phyloP scores from a whole-genome alignment of 2,113 vertebrate genomes.

The Oenanthe oenanthe region DNA sequence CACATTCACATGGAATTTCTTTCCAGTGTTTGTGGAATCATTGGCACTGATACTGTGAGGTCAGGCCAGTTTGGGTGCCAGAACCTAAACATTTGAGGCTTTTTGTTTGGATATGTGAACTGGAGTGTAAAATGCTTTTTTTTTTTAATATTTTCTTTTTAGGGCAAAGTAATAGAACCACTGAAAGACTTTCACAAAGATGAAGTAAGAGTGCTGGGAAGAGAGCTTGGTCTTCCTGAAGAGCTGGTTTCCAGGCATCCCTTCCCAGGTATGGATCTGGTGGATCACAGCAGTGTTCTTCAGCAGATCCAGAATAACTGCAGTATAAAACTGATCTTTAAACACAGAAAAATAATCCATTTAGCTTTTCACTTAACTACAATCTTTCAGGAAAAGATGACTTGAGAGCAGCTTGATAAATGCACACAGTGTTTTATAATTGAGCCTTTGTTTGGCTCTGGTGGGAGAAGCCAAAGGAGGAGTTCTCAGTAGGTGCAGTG shows the following conservation, averaged over 20 bases:
- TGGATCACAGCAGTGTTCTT: not conserved
- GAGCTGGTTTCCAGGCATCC: constrained; percentile 95
- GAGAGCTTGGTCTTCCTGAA: constrained; percentile 95
- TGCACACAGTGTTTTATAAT: accelerated
- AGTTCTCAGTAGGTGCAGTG: not conserved
- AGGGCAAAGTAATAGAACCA: constrained; percentile 98
- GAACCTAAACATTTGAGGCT: not conserved
- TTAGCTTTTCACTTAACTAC: not conserved
- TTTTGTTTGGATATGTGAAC: not conserved
- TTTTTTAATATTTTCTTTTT: not conserved
- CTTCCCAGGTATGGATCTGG: constrained; percentile 84
- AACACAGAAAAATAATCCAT: not conserved
- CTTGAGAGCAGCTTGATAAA: not conserved
- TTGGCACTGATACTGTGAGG: not conserved
- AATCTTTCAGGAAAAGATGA: not conserved
- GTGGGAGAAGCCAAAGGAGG: not conserved
- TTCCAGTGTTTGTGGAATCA: not conserved
- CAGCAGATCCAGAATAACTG: not conserved
- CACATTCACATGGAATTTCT: not conserved
- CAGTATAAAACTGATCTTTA: not conserved
- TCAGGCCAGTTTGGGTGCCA: not conserved
- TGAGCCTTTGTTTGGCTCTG: not conserved
- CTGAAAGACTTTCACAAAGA: constrained; percentile 99
- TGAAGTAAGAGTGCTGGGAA: constrained; percentile 92
- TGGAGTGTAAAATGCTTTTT: not conserved